A percentile compares a stretch with the other conserved stretches of the same genome.
phyloP scores from a whole-genome alignment of 2,797 vertebrate species.

The Cephalopachus bancanus region DNA sequence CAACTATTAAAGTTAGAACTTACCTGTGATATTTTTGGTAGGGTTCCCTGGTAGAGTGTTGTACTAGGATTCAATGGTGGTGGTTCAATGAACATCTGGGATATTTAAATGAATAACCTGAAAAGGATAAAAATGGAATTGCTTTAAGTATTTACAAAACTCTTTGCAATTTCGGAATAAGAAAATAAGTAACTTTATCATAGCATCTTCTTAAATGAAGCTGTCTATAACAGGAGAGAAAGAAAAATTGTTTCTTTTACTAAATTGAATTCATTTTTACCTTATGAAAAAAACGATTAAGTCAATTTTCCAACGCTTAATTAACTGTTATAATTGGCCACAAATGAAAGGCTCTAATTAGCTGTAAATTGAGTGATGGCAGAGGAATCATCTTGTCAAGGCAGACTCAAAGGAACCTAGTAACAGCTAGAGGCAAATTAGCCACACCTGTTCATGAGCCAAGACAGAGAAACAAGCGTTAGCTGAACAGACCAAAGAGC shows the following conservation, averaged over 20 bases:
- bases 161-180: conserved; percentile 52
- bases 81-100: neutral
- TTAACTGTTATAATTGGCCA: conserved; percentile 50
- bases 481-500: neutral
- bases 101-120: conserved; percentile 50
- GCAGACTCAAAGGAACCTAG: neutral
- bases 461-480: neutral
- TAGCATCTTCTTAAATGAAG: conserved; percentile 6
- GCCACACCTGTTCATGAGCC: neutral
- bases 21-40: neutral
- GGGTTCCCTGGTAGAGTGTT: neutral
- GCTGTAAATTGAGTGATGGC: neutral
- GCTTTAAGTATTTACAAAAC: neutral
- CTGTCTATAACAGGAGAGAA: neutral
- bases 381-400: conserved; percentile 37
- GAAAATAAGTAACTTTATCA: neutral
- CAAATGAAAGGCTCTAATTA: conserved; percentile 54
- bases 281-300: neutral
- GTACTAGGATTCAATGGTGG: neutral
- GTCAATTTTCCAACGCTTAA: conserved; percentile 52
- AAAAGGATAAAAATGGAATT: neutral
- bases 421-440: conserved; percentile 8
- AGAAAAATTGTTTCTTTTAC: conserved; percentile 15
- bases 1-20: neutral
- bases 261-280: conserved; percentile 19